Conservation (phyloP, 2,888 invertebrate genomes). For the Cremastinae sp. region DNA sequence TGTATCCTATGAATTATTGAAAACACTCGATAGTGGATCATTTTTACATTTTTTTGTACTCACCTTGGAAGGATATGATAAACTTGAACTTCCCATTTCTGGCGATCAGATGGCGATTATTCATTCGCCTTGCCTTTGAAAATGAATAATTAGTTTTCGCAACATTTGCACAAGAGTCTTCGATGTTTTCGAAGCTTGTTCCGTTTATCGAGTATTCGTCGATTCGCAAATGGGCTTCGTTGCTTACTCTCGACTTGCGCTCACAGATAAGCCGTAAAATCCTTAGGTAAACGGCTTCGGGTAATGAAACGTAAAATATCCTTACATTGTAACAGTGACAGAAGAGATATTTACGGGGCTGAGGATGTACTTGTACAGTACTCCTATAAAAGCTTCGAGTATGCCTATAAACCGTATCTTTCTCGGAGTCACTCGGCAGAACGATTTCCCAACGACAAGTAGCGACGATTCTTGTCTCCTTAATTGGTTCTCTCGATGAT, state of each 20-base stretch:
- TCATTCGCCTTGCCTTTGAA: background rate
- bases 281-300: slow-evolving; percentile 22
- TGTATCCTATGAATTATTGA: too few relatives aligned
- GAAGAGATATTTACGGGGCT: slow-evolving; percentile 32
- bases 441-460: slow-evolving; percentile 38
- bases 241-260: slow-evolving; percentile 21
- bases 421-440: slow-evolving; percentile 19
- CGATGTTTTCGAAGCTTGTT: background rate
- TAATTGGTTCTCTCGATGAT: slow-evolving; percentile 45
- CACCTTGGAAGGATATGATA: too few relatives aligned
- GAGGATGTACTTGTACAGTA: slow-evolving; percentile 17
- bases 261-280: slow-evolving; percentile 17
- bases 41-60: too few relatives aligned
- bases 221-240: slow-evolving; percentile 12
- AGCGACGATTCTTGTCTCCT: slow-evolving; percentile 38
- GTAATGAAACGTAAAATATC: slow-evolving; percentile 46
- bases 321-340: slow-evolving; percentile 36
- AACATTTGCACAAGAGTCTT: too few relatives aligned
- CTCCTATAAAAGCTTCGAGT: slow-evolving; percentile 45
- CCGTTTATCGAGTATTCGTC: slow-evolving; percentile 6
- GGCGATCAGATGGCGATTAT: too few relatives aligned
- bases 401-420: slow-evolving; percentile 39
- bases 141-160: too few relatives aligned
- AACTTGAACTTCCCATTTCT: too few relatives aligned
- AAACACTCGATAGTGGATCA: too few relatives aligned